Conservation (phyloP, 1,140 invertebrate genomes). For the Monochamus saltuarius region DNA sequence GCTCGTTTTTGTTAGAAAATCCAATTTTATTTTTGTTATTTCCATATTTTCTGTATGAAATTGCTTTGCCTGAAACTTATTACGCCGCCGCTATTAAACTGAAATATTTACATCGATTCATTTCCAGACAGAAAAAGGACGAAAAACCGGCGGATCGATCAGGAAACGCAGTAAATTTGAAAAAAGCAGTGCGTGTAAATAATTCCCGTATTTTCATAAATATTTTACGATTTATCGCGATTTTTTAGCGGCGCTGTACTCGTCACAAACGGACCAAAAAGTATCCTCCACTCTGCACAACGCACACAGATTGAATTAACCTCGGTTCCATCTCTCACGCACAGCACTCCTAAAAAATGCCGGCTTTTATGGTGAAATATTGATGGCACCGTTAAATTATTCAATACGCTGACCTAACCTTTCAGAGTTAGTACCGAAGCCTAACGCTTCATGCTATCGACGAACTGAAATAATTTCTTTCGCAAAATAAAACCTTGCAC, state of each 20-base stretch:
- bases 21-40: constrained; percentile 35
- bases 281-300: constrained; percentile 25
- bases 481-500: too few species aligned
- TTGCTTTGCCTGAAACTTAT: constrained; percentile 31
- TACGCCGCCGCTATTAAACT: constrained; percentile 32
- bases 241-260: constrained; percentile 28
- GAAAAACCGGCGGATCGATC: constrained; percentile 32
- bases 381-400: constrained; percentile 38
- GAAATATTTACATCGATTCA: constrained; percentile 38
- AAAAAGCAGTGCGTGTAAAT: constrained; percentile 30
- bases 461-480: too few species aligned
- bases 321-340: constrained; percentile 31
- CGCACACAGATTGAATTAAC: constrained; percentile 41
- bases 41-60: constrained; percentile 32
- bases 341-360: constrained; percentile 34
- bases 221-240: constrained; percentile 36
- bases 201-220: constrained; percentile 32
- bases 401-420: constrained; percentile 38
- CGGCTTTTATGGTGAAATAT: constrained; percentile 36
- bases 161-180: constrained; percentile 35
- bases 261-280: constrained; percentile 37
- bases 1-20: constrained; percentile 28
- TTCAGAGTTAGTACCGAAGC: constrained; percentile 11
- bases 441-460: too few species aligned
- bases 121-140: constrained; percentile 29